Conservation (phyloP, 1,140 invertebrate species). For the Asobara japonica region DNA sequence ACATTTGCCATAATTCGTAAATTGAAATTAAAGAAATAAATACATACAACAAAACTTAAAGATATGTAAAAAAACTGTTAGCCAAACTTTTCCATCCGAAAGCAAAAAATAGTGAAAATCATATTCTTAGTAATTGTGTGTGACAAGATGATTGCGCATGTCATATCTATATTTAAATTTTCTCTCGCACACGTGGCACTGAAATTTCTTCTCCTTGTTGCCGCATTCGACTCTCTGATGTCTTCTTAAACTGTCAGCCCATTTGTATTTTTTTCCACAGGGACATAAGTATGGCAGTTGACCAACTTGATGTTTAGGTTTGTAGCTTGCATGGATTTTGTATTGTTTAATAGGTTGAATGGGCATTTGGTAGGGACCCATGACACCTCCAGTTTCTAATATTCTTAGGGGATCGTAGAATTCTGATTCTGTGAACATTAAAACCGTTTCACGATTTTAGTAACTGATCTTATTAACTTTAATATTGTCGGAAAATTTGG, state of each 20-base stretch:
- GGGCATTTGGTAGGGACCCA: neutral
- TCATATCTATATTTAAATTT: slow-evolving; percentile 62
- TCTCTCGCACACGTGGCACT: slow-evolving; percentile 51
- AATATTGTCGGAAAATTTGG: too few species aligned
- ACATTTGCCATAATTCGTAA: too few species aligned
- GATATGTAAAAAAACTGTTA: too few species aligned
- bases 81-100: too few species aligned
- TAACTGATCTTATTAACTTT: neutral
- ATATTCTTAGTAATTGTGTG: slow-evolving; percentile 39
- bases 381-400: slow-evolving; percentile 31
- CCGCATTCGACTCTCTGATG: slow-evolving; percentile 70
- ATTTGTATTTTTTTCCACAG: slow-evolving; percentile 68
- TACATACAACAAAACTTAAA: too few species aligned
- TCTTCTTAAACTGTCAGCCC: slow-evolving; percentile 64
- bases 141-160: slow-evolving; percentile 54
- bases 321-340: too few species aligned
- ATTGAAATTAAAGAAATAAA: too few species aligned
- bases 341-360: neutral
- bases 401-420: slow-evolving; percentile 42
- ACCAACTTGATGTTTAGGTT: neutral
- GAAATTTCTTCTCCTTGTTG: slow-evolving; percentile 60
- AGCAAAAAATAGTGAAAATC: too few species aligned
- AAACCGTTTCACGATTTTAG: slow-evolving; percentile 7
- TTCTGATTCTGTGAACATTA: slow-evolving; percentile 28
- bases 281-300: slow-evolving; percentile 31